Percentiles rank a stretch among this genome's conserved stretches.
These are phyloP conservation scores for Corvus moneduloides DNA, from an alignment of 2,113 vertebrate genomes.

Conservation along the genomic window DNA sequence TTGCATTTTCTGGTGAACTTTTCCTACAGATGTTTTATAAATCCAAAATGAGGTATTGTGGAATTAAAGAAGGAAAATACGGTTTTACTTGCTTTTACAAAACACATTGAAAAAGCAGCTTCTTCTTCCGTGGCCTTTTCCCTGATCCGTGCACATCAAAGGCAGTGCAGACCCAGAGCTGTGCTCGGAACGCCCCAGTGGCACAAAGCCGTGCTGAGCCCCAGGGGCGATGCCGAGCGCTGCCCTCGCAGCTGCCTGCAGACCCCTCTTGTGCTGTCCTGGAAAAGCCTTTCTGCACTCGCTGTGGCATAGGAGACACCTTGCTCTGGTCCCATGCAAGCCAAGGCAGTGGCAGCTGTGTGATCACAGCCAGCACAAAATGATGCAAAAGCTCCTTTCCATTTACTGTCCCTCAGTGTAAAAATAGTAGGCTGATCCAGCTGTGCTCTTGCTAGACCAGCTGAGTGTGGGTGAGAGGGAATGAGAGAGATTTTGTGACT, in stretches of 20 bases:
- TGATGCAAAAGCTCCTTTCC: background rate
- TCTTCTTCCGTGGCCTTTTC: background rate
- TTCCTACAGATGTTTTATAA: background rate
- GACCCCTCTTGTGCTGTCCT: background rate
- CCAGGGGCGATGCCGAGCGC: fast-evolving
- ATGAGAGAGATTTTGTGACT: background rate
- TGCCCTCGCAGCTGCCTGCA: background rate
- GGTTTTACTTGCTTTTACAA: background rate
- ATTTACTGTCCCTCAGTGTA: background rate
- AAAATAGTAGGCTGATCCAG: background rate
- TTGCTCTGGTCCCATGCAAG: background rate
- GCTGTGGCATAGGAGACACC: background rate
- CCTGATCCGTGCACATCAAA: background rate
- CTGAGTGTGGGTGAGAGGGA: background rate
- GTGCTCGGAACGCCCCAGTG: fast-evolving
- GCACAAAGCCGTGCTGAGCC: background rate
- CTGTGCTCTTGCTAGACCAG: background rate
- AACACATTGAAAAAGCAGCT: background rate
- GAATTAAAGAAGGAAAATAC: background rate
- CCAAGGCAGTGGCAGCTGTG: background rate
- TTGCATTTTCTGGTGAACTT: background rate
- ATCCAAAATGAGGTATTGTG: background rate
- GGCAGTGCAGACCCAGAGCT: background rate
- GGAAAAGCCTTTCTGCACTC: background rate
- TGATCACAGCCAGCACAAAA: background rate